These are phyloP conservation scores for Latheticus oryzae DNA, from an alignment of 2,888 invertebrate genomes.

Conservation along the genomic window DNA sequence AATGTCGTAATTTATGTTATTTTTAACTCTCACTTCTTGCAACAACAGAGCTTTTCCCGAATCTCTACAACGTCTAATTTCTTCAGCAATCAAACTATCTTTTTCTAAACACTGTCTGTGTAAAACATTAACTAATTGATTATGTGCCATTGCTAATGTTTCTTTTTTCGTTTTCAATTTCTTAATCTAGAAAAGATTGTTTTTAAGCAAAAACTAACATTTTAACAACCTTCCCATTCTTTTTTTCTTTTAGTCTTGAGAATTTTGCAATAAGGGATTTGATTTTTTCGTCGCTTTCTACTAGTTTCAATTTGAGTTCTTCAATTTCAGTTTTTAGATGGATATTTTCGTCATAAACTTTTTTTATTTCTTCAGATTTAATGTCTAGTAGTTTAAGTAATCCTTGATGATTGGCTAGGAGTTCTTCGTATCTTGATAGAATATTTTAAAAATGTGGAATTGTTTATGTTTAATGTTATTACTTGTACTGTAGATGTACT, in stretches of 20 bases:
- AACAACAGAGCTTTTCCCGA: conserved; percentile 55
- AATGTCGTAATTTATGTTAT: no score
- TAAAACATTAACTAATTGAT: conserved; percentile 56
- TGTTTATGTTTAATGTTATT: conserved; percentile 32
- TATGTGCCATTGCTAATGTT: conserved; percentile 57
- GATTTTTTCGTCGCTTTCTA: conserved; percentile 25
- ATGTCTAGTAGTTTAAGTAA: conserved; percentile 58
- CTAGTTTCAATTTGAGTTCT: conserved; percentile 46
- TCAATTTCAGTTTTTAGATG: conserved; percentile 52
- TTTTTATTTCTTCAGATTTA: conserved; percentile 56
- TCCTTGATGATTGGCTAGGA: conserved; percentile 58
- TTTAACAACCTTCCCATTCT: conserved; percentile 52
- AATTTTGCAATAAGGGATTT: conserved; percentile 44
- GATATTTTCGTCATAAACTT: conserved; percentile 56
- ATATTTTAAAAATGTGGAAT: conserved; percentile 9
- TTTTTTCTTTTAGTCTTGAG: conserved; percentile 53
- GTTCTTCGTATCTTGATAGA: conserved; percentile 58
- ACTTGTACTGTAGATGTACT: conserved; percentile 70
- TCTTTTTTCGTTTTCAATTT: conserved; percentile 57
- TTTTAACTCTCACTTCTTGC: conserved; percentile 56
- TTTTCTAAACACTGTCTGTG: conserved; percentile 59
- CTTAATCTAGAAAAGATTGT: conserved; percentile 47
- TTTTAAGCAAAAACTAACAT: conserved; percentile 18
- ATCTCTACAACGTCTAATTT: conserved; percentile 50
- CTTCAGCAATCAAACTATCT: conserved; percentile 51